Base-by-base conservation (phyloP, 2,113 vertebrate genomes). In the Apodemus sylvaticus region DNA sequence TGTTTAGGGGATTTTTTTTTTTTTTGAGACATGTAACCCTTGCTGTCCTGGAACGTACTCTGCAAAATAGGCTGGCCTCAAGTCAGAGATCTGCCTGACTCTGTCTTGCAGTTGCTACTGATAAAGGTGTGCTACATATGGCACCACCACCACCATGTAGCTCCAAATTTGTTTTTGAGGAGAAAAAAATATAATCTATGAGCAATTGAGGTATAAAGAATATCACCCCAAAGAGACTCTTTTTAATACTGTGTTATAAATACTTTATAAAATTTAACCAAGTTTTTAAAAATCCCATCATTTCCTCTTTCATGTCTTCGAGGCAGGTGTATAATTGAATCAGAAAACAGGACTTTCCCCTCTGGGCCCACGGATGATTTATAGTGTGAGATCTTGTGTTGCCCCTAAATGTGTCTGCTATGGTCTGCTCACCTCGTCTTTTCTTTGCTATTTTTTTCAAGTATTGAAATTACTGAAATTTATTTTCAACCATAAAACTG, bases 231-330 rank as follows among this genome's bases (percentile, higher is more conserved):
- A 4, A 89, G 58, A 7, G 26, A 70, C 6, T 79, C 11, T 78
- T 93, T 87, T 60, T 4, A 66, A 71, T 31, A 78, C 79, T 45
- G 9, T 26, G 29, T 81, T 42, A 55, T 45, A 22, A 0, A 68
- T 74, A 55, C 39, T 94, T 94, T 70, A 22, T 53, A 86, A 36
- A 82, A 64, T 87, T 86, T 88, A 87, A 86, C 24, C 22, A 66
- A 86, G 78, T 82, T 36, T 36, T 70, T 17, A 60, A 70, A 4
- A 82, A 81, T 73, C 68, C 9, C 17, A 48, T 90, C 45, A 7
- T 87, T 45, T 73, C 42, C 9, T 68, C 74, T 16, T 45, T 6
- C 64, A 3, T 77, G 16, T 73, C 51, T 89, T 76, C 89, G 22
- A 89, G 39, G 93, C 31, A 94, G 39, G 29, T 58, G 7, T 24